Evolutionary conservation across 1,140 invertebrate species (phyloP), one percentile per base, ranked within the genome.

Genomic region (Oscheius sp.): DNA sequence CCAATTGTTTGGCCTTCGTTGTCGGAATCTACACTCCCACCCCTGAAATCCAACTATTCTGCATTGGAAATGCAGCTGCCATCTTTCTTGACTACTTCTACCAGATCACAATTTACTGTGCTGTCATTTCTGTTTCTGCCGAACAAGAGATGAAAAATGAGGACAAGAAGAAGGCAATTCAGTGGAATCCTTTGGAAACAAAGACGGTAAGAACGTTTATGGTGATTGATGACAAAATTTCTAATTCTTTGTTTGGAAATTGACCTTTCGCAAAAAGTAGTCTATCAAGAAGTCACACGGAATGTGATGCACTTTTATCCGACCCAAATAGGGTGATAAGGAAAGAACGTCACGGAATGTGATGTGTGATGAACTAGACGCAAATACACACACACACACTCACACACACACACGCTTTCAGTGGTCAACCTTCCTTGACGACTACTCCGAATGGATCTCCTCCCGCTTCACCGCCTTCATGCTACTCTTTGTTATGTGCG

Each of bases 11-110:
- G 7, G 80, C 79, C 32, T 81, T 81, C 55, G 59, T 63, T n/a
- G 69, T 81, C 31, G 79, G 79, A 45, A 78, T 78, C 26, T 81
- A 82, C 62, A 67, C 80, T 3, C 79, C 79, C 29, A 81, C 79
- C n/a, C 79, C 79, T 34, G 79, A 81, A 63, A 81, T 81, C 36
- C 76, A 78, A 61, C 59, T 79, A 7, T 79, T 79, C 68, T 79
- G 78, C 69, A 46, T 72, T 46, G 80, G 78, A 68, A 81, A 81
- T 73, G 76, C 76, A 18, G 55, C 78, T 18, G 80, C 79, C 15
- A 80, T 81, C 26, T 61, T 78, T 31, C 46, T 80, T 58, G 79
- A 81, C 58, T 81, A 76, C 64, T 59, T 81, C 45, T 81, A 77
- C 68, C 79, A 80, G 52, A 61, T 80, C 28, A 78, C 80, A 73